Base-by-base conservation (phyloP, 2,797 vertebrate species). In the Rhinella marina region DNA sequence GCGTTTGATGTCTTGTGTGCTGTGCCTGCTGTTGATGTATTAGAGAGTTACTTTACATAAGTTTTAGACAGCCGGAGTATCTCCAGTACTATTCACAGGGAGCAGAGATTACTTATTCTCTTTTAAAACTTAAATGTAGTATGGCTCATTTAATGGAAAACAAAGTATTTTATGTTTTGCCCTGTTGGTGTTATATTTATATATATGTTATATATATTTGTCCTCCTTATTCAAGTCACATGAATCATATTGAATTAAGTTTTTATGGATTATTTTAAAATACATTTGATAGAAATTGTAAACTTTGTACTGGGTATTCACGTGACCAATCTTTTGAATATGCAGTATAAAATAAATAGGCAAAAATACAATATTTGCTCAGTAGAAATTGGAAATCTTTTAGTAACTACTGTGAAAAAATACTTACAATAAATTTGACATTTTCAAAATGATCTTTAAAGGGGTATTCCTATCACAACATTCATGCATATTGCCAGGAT, bases 31-130 rank as follows among this genome's bases (percentile, higher is more conserved):
- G 29, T 77, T 61, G 50, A 70, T 59, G 32, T 86, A 83, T 70
- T 78, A 83, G 78, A 25, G 59, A 78, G 52, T 76, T 75, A 75
- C 19, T 89, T 88, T 85, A 85, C 79, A 86, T 86, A 89, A 77
- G 41, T 82, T 89, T 82, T 72, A 89, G 62, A 85, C 88, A 68
- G 82, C 23, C 14, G 16, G 56, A 52, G 25, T 50, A 81, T 88
- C 23, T 23, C 32, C 1, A 50, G 27, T 29, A 7, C 66, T 73
- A 12, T 9, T 73, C 21, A 48, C 8, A 48, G 23, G 21, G 72
- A 50, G 52, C 48, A 75, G 10, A n/a, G 11, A 23, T 29, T 52
- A 48, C 4, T 23, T 21, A 16, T n/a, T 10, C 19, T 12, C 12
- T 29, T 64, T 57, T 56, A 23, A 61, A 29, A n/a, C 10, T 2